Evolutionary conservation across 2,113 vertebrate genomes (phyloP).

Genomic region (Pelecanus crispus): DNA sequence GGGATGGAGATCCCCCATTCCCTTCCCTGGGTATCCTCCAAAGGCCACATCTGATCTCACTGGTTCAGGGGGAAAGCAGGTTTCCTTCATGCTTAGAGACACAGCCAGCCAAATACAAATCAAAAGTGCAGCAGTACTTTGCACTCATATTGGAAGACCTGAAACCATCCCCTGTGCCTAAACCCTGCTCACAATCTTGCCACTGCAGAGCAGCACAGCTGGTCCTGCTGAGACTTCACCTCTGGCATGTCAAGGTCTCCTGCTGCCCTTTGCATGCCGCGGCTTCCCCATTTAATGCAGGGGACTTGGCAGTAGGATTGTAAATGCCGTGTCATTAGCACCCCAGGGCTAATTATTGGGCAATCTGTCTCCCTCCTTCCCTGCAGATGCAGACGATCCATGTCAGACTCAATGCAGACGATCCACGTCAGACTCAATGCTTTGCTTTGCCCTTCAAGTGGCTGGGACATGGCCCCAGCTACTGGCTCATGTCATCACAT

Average conservation of each 20-base stretch:
- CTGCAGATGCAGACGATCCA: neutral
- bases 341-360: neutral
- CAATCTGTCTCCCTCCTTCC: neutral
- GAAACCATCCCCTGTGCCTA: neutral
- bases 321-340: neutral
- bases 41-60: neutral
- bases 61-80: neutral
- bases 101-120: neutral
- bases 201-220: neutral
- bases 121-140: neutral
- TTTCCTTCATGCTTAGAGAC: neutral
- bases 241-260: neutral
- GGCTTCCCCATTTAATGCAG: neutral
- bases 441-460: neutral
- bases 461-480: neutral
- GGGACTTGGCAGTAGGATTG: neutral
- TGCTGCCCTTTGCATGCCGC: neutral
- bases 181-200: neutral
- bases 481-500: neutral
- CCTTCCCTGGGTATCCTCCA: neutral
- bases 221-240: neutral
- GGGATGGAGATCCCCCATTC: neutral
- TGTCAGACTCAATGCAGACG: neutral
- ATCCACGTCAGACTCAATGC: neutral
- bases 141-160: neutral